Evolutionary conservation across 2,113 vertebrate species (phyloP), one percentile per base, ranked within the genome.

Genomic region (Dasyornis broadbenti): DNA sequence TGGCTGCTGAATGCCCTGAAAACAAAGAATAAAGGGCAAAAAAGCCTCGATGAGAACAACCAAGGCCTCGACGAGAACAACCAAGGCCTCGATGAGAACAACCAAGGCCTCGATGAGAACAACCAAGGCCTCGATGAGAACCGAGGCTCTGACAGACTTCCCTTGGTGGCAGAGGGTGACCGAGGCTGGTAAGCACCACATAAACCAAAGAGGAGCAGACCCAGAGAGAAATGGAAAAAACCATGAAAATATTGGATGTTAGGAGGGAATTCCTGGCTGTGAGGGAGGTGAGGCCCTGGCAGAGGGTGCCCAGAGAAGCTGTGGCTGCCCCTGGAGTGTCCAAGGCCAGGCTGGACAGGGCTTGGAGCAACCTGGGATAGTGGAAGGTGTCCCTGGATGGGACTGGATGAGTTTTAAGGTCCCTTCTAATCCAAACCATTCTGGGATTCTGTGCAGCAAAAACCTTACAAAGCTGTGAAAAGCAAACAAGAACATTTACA

Each of bases 401-500:
- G 0, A 40, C 0, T 1, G 10, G 14, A 2, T 42, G 54, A 0
- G 2, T 5, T 70, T 37, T 7, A 7, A 35, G 12, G 26, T 23
- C 47, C 30, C 6, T 77, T 35, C 71, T 26, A 19, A 6, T 15
- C 28, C 44, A 63, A 90, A 49, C 10, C 5, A 49, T 0, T 14
- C 30, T 61, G 54, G 4, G n/a, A 31, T 18, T 54, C 26, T 28
- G 1, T 2, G 24, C 57, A 49, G n/a, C 13, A 53, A 66, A 84
- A 73, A 50, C n/a, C 2, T 23, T 30, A 44, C 17, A 8, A 39
- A 92, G 50, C 5, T 15, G 7, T 23, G 78, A 63, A 84, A 92
- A 49, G 4, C n/a, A 52, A 71, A n/a, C 28, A 12, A 52, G 40
- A 42, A 70, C 77, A 56, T 45, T 35, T 1, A 63, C 40, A 61